Conservation (phyloP, 2,888 invertebrate genomes). For the Halictus quadricinctus region DNA sequence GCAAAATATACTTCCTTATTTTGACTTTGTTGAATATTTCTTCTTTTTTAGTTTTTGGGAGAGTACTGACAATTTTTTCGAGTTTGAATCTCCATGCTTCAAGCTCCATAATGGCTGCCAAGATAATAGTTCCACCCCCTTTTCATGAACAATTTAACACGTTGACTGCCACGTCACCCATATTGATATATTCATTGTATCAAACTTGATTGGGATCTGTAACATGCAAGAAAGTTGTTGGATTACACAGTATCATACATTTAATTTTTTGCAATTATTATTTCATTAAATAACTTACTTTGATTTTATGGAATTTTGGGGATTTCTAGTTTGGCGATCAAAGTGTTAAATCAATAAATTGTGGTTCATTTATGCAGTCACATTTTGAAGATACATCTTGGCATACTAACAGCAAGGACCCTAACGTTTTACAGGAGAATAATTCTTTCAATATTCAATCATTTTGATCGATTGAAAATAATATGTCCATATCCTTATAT, state of each 20-base stretch:
- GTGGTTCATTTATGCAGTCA: not conserved
- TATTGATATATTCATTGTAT: too few relatives aligned
- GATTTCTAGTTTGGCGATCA: too few relatives aligned
- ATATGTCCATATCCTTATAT: too few relatives aligned
- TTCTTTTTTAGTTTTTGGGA: not conserved
- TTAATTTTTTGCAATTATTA: too few relatives aligned
- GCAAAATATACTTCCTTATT: not conserved
- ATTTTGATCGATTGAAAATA: too few relatives aligned
- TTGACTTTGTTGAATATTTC: not conserved
- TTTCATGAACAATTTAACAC: not conserved
- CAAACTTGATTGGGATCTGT: too few relatives aligned
- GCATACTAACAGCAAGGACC: not conserved
- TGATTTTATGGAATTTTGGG: too few relatives aligned
- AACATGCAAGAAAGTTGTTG: too few relatives aligned
- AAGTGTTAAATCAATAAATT: not conserved
- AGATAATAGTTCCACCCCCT: not conserved
- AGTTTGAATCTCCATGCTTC: not conserved
- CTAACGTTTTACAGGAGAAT: not conserved
- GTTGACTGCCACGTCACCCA: too few relatives aligned
- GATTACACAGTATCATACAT: too few relatives aligned
- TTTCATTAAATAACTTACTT: too few relatives aligned
- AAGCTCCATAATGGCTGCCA: too few relatives aligned
- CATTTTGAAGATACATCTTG: not conserved
- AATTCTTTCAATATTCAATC: not conserved
- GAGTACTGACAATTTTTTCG: not conserved